phyloP scores from a whole-genome alignment of 2,888 invertebrate species.

The Lacanobia wlatinum region DNA sequence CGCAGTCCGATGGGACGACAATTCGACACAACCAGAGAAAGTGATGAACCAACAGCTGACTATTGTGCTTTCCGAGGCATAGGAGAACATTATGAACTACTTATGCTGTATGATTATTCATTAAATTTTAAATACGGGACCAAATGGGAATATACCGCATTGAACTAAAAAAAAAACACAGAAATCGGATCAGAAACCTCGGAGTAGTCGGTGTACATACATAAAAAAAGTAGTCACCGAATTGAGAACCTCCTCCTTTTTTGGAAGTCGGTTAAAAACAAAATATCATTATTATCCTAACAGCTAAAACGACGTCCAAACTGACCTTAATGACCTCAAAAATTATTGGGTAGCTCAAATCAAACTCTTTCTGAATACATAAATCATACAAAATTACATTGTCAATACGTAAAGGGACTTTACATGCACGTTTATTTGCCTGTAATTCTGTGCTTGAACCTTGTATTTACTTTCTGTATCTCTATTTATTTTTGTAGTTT shows the following conservation, averaged over 20 bases:
- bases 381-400: slow-evolving; percentile 33
- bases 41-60: too few species aligned
- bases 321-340: slow-evolving; percentile 11
- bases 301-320: not conserved
- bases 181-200: too few species aligned
- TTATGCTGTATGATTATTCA: slow-evolving; percentile 1
- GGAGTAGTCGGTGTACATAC: too few species aligned
- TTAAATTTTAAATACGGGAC: too few species aligned
- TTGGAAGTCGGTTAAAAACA: too few species aligned
- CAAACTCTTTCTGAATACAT: slow-evolving; percentile 22
- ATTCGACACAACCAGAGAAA: too few species aligned
- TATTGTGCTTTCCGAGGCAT: not conserved
- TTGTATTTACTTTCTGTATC: not conserved
- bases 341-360: slow-evolving; percentile 29
- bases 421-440: not conserved
- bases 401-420: slow-evolving; percentile 13
- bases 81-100: not conserved
- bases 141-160: too few species aligned
- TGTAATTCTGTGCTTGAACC: not conserved
- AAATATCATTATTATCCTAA: slow-evolving; percentile 6
- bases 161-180: too few species aligned
- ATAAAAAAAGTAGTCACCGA: too few species aligned
- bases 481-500: not conserved
- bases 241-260: too few species aligned
- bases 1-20: too few species aligned